Conservation (phyloP, 2,113 vertebrate species). For the Ellobius talpinus region DNA sequence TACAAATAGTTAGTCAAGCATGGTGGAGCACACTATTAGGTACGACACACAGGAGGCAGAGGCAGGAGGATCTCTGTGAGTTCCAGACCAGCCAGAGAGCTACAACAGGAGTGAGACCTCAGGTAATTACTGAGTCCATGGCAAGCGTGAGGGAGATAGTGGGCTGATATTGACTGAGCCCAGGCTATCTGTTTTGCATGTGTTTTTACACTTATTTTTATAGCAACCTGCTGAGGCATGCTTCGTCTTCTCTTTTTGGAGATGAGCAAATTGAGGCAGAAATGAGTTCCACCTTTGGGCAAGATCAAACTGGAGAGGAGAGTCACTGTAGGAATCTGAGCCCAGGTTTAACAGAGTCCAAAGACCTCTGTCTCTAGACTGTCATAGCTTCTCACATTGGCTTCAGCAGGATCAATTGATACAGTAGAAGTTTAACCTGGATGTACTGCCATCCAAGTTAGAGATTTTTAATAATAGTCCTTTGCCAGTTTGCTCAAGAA, state of each 20-base stretch:
- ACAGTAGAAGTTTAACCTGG: not conserved
- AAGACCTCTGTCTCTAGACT: not conserved
- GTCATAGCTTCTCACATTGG: not conserved
- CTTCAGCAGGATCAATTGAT: not conserved
- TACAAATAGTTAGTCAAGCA: not conserved
- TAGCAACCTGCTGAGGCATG: not conserved
- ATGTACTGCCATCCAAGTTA: not conserved
- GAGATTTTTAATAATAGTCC: not conserved
- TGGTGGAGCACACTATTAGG: not conserved
- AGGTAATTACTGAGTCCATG: not conserved
- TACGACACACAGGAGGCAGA: not conserved
- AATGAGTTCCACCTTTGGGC: not conserved
- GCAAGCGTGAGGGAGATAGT: rapidly evolving
- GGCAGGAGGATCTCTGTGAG: not conserved
- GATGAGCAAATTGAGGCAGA: not conserved
- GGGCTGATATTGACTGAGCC: not conserved
- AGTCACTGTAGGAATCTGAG: rapidly evolving
- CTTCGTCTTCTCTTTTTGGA: not conserved
- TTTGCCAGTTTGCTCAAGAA: not conserved
- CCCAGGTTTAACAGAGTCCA: not conserved
- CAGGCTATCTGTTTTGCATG: not conserved
- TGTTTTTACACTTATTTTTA: not conserved
- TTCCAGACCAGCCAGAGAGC: not conserved
- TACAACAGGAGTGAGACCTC: not conserved
- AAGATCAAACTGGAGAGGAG: not conserved